phyloP scores from a whole-genome alignment of 2,888 invertebrate species.

The Catocala nupta region DNA sequence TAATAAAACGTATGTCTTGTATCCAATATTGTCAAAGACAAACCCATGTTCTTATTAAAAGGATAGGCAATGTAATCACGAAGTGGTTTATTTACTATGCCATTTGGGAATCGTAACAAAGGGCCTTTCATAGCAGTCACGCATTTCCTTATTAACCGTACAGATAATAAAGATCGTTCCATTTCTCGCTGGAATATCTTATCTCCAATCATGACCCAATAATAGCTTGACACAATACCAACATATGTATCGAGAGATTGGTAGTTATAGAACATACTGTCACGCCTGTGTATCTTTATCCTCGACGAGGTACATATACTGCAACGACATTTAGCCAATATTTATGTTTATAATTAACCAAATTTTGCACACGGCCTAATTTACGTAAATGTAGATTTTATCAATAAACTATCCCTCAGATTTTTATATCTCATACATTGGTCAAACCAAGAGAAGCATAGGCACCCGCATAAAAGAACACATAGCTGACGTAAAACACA shows the following conservation, averaged over 20 bases:
- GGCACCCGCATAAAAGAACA: no score
- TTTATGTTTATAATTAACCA: no score
- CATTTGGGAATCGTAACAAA: slow-evolving; percentile 31
- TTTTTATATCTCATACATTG: no score
- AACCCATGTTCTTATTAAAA: slow-evolving; percentile 15
- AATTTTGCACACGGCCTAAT: no score
- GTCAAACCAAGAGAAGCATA: no score
- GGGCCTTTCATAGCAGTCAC: slow-evolving; percentile 15
- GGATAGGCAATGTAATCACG: slow-evolving; percentile 5
- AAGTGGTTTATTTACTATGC: slow-evolving; percentile 12
- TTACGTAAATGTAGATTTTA: no score
- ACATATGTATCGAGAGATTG: background rate
- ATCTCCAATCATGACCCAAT: slow-evolving; percentile 16
- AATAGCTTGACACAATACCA: background rate
- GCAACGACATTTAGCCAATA: no score
- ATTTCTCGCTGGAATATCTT: slow-evolving; percentile 22
- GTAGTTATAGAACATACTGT: background rate
- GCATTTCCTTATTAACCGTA: slow-evolving; percentile 26
- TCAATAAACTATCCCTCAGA: no score
- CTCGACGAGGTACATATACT: no score
- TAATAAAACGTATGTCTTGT: background rate
- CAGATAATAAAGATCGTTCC: slow-evolving; percentile 24
- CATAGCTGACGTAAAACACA: no score
- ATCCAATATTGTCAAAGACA: slow-evolving; percentile 8
- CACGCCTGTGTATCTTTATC: no score